Base-by-base conservation (phyloP, 2,797 vertebrate species). In the Phoeniculus purpureus region DNA sequence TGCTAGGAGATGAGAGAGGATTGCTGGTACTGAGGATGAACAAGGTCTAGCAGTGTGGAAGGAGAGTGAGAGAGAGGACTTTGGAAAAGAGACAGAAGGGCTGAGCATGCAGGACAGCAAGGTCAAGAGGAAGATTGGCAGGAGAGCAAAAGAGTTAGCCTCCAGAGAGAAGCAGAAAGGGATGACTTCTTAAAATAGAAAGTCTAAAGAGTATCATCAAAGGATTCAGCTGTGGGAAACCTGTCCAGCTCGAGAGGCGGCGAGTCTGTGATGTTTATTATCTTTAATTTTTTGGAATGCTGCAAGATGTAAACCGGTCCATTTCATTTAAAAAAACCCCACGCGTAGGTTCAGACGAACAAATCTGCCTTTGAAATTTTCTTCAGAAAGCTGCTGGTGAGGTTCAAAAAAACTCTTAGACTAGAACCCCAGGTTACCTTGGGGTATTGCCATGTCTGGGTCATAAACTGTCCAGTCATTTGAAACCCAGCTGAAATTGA, bases 151-250 rank as follows among this genome's bases (percentile, higher is more conserved):
- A 94, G 84, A 84, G 72, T 75, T 93, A 71, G 72, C 89, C 95
- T 94, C 96, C 81, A 95, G 95, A 95, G 96, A 96, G 83, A 92
- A 89, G 79, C 89, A 96, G 92, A 92, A 90, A 95, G 71, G 87
- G 73, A 96, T 88, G 86, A 47, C 52, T 87, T 93, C 94, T 72
- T 82, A 95, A 97, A 96, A 96, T 96, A 96, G 96, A 87, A 96
- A 93, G 62, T 65, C 89, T 31, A 91, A 87, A 94, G 93, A 92
- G 85, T 90, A 83, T 95, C 96, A 96, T 96, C 96, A 97, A 96
- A 97, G 81, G 81, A 87, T 93, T 96, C 76, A 91, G 74, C 96
- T 96, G 96, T 96, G 96, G 96, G 96, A 97, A 97, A 96, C 96
- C 94, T 97, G 94, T 96, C 89, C 90, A 84, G 82, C 87, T 87